Conservation (phyloP, 2,797 vertebrate genomes). For the Myioborus melanocephalus region DNA sequence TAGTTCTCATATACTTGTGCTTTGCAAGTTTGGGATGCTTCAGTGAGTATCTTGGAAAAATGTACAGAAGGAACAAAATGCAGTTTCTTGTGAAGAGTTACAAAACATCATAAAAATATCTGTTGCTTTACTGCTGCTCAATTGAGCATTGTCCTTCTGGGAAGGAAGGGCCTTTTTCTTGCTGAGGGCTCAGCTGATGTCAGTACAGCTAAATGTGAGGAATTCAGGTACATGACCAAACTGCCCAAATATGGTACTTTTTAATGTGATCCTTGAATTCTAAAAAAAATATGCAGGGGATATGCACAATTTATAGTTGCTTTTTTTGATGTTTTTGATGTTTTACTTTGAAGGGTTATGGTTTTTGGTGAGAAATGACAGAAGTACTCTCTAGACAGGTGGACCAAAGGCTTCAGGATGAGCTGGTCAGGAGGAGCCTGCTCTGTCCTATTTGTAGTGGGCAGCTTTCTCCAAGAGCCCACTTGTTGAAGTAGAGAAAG, state of each 20-base stretch:
- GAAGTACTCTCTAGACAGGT: background rate
- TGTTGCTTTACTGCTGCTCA: background rate
- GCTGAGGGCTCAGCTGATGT: background rate
- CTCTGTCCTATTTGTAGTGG: background rate
- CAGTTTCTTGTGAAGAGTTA: background rate
- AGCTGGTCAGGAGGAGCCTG: rapidly evolving
- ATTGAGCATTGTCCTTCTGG: background rate
- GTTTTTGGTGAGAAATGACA: background rate
- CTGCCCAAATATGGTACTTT: background rate
- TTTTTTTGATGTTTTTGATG: background rate
- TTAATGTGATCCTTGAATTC: background rate
- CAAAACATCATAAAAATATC: background rate
- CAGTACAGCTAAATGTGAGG: background rate
- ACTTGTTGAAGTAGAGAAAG: rapidly evolving
- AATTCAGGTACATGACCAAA: background rate
- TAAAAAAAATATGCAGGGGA: rapidly evolving
- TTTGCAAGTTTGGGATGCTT: background rate
- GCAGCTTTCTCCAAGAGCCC: background rate
- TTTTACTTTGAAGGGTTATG: background rate
- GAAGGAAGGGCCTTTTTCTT: background rate
- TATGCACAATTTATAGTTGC: background rate
- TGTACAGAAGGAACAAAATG: background rate
- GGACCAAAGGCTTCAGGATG: background rate
- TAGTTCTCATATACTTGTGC: background rate
- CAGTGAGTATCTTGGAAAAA: background rate